Base-by-base conservation (phyloP, 2,888 invertebrate genomes). In the Cephus rjabovi region DNA sequence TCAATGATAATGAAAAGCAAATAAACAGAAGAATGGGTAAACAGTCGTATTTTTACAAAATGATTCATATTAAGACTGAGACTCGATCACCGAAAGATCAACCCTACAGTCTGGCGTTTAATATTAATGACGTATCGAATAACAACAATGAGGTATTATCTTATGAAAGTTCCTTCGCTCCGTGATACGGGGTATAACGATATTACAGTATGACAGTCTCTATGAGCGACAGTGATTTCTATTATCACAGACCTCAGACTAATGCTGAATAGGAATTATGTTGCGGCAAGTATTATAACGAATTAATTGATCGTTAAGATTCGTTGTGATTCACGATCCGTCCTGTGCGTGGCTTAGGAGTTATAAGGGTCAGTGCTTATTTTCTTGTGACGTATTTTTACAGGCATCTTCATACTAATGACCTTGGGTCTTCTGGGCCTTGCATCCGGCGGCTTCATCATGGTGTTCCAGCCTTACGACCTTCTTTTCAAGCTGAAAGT, bases 401-500 rank as follows among this genome's bases (percentile, higher is more conserved):
- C 94, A 97, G 96, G 96, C 92, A 93, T 96, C 69, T 95, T 96
- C 87, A 92, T 95, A 73, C 92, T 96, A 81, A 93, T 96, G 87
- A 93, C 95, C 87, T 91, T 95, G 80, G 96, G 96, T 0, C 92
- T 96, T 84, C 90, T 95, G 84, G 94, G 95, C 0, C 89, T 97
- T 40, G 91, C 94, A 40, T 91, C 93, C 12, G 96, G 95, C n/a
- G 93, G 94, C 81, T 92, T 95, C 82, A 93, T 96, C 11, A 89
- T 95, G 78, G 92, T 96, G 69, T 90, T 94, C 56, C 94, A 95
- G 81, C 97, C 97, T 0, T 97, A 97, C 89, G 95, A 96, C 82
- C 91, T 95, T 78, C 92, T 97, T 75, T 96, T 96, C 88, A 94
- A 93, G 9, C 93, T 97, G 96, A 97, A 97, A 95, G 93, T 95